Percentiles rank a stretch among this genome's conserved stretches.
Evolutionary conservation across 2,888 invertebrate species (phyloP).

Genomic region (Meta bourneti): DNA sequence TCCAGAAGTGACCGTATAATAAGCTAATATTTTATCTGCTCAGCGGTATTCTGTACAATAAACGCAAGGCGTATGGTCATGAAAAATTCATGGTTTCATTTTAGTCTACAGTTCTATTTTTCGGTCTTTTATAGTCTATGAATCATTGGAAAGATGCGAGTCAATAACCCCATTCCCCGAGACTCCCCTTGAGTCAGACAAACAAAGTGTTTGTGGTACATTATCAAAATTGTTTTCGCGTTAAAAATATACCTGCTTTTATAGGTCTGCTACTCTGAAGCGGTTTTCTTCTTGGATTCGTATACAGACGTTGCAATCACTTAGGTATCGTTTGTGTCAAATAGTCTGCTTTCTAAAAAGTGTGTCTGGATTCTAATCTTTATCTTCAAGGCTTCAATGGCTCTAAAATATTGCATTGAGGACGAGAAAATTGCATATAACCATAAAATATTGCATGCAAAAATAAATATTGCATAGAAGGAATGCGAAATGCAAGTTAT

Average conservation of each 20-base stretch:
- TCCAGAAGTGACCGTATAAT: background rate
- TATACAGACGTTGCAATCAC: background rate
- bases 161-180: background rate
- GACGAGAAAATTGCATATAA: too few species aligned
- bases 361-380: background rate
- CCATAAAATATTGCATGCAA: too few species aligned
- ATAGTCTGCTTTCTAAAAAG: background rate
- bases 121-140: background rate
- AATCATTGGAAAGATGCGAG: background rate
- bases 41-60: background rate
- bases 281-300: background rate
- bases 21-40: background rate
- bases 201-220: background rate
- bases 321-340: background rate
- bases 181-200: background rate
- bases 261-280: background rate
- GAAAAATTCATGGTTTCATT: constrained; percentile 1
- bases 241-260: background rate
- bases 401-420: too few species aligned
- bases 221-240: background rate
- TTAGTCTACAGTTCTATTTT: background rate
- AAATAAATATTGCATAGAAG: too few species aligned
- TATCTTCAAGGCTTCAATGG: too few species aligned
- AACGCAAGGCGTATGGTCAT: background rate
- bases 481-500: too few species aligned